Evolutionary conservation across 2,888 invertebrate genomes (phyloP).

Genomic region (Dynastes grantii): DNA sequence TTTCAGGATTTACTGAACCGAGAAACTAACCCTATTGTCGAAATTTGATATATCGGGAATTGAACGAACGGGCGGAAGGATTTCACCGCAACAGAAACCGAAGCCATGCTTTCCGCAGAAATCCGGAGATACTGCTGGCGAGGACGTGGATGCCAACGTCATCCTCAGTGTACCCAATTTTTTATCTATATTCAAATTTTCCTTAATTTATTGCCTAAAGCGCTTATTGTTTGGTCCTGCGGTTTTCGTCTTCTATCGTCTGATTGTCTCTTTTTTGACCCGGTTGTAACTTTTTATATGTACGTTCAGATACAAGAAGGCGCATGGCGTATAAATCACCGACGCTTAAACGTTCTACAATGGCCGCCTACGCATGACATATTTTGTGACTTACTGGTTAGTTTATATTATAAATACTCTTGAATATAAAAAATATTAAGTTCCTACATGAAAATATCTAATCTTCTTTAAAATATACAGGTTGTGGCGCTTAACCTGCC

Average conservation of each 20-base stretch:
- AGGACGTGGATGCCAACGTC: conserved; percentile 4
- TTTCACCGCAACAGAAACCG: conserved; percentile 38
- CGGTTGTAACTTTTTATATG: not conserved
- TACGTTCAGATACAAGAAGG: not conserved
- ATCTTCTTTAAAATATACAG: too few species aligned
- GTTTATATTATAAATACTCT: too few species aligned
- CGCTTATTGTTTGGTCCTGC: conserved; percentile 29
- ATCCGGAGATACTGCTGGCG: not conserved
- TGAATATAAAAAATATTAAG: too few species aligned
- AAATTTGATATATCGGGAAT: conserved; percentile 58
- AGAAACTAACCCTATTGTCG: conserved; percentile 59
- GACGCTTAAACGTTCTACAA: conserved; percentile 23
- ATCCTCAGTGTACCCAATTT: conserved; percentile 23
- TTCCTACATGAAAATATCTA: too few species aligned
- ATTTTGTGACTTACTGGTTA: not conserved
- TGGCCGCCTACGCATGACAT: not conserved
- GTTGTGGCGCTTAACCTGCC: too few species aligned
- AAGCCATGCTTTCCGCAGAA: conserved; percentile 1
- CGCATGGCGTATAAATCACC: conserved; percentile 22
- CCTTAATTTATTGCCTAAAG: conserved; percentile 36
- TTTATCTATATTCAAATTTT: conserved; percentile 44
- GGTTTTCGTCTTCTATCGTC: not conserved
- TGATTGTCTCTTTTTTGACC: conserved; percentile 2
- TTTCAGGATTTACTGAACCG: conserved; percentile 59
- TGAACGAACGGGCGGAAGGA: conserved; percentile 28